These are phyloP conservation scores for Andrena bucephala DNA, from an alignment of 2,888 invertebrate genomes.

Conservation along the genomic window DNA sequence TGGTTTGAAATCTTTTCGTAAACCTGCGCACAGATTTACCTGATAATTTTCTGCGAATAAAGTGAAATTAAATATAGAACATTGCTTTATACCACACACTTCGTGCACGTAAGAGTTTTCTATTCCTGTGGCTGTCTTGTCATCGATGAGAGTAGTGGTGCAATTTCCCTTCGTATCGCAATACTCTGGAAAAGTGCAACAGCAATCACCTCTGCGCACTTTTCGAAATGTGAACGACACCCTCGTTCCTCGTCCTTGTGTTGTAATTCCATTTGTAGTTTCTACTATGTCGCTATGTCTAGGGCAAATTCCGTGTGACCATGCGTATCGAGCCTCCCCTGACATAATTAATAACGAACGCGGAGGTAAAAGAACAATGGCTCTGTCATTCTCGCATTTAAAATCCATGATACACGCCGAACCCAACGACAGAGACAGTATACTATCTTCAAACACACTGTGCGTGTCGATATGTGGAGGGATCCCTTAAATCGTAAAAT, in stretches of 20 bases:
- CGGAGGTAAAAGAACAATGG: slow-evolving; percentile 89
- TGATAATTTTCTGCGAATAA: slow-evolving; percentile 8
- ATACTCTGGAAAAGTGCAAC: slow-evolving; percentile 88
- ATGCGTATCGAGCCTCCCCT: slow-evolving; percentile 92
- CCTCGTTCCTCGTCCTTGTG: slow-evolving; percentile 87
- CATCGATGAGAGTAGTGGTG: slow-evolving; percentile 73
- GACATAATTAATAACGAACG: slow-evolving; percentile 93
- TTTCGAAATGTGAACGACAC: slow-evolving; percentile 95
- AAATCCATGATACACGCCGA: slow-evolving; percentile 96
- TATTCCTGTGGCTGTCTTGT: slow-evolving; percentile 87
- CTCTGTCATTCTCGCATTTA: slow-evolving; percentile 87
- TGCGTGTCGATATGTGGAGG: slow-evolving; percentile 98
- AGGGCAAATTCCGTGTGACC: slow-evolving; percentile 95
- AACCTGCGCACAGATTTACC: slow-evolving; percentile 86
- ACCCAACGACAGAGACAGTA: slow-evolving; percentile 94
- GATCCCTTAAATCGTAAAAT: slow-evolving; percentile 89
- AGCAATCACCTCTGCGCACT: slow-evolving; percentile 87
- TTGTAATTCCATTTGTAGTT: slow-evolving; percentile 86
- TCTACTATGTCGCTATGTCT: slow-evolving; percentile 92
- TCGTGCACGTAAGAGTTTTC: slow-evolving; percentile 93
- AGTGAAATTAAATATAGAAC: background rate
- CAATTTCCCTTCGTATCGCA: slow-evolving; percentile 88
- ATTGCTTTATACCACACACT: slow-evolving; percentile 80
- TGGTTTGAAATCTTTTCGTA: slow-evolving; percentile 98
- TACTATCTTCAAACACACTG: slow-evolving; percentile 95